Percentiles rank a stretch among this genome's conserved stretches.
These are phyloP conservation scores for Papilio glaucus DNA, from an alignment of 1,140 invertebrate genomes.

Conservation along the genomic window DNA sequence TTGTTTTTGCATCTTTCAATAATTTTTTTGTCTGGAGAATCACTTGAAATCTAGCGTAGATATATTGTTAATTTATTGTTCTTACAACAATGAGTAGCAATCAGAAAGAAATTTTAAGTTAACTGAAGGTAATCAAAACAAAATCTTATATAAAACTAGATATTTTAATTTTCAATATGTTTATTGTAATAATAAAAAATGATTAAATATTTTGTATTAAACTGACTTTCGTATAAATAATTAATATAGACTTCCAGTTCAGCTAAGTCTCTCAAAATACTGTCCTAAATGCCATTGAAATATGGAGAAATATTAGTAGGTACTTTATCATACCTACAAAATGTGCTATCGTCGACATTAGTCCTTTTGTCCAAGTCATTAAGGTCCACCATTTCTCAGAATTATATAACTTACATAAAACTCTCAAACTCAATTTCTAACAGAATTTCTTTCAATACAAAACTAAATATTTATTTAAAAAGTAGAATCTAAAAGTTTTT, in stretches of 20 bases:
- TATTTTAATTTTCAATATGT: no score
- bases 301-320: slow-evolving; percentile 9
- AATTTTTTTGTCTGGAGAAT: background rate
- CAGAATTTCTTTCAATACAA: background rate
- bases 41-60: background rate
- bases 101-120: no score
- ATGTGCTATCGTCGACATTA: slow-evolving; percentile 9
- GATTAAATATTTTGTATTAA: no score
- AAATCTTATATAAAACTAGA: no score
- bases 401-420: background rate
- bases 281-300: background rate
- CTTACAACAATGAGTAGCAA: no score
- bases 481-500: background rate
- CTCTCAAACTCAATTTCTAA: background rate
- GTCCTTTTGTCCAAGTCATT: slow-evolving; percentile 26
- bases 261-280: no score
- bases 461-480: background rate
- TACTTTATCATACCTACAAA: slow-evolving; percentile 30
- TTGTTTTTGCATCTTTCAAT: no score
- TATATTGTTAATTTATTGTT: background rate
- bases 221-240: no score
- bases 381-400: slow-evolving; percentile 5
- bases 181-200: no score
- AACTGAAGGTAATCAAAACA: no score
- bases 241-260: no score